Conservation (phyloP, 1,140 invertebrate genomes). For the Kradibia gibbosae region DNA sequence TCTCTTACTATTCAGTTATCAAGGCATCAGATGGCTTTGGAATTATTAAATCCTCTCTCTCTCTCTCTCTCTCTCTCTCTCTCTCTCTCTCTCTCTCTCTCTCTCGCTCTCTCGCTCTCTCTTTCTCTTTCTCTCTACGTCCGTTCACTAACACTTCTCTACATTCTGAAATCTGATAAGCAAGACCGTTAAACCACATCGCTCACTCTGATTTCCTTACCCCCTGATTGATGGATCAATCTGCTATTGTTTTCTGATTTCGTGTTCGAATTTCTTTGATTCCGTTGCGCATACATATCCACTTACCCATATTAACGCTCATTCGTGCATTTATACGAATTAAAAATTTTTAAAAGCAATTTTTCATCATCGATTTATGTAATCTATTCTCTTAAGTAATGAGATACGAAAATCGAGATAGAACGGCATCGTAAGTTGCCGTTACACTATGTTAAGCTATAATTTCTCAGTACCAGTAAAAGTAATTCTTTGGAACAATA, state of each 20-base stretch:
- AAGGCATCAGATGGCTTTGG: neutral
- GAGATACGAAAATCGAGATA: neutral
- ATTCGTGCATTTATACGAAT: neutral
- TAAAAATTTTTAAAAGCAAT: neutral
- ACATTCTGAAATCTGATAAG: conserved; percentile 31
- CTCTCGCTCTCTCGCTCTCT: too few species aligned
- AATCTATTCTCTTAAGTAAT: neutral
- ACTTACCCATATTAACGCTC: neutral
- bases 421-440: neutral
- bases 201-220: conserved; percentile 15
- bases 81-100: too few species aligned
- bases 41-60: neutral
- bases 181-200: conserved; percentile 1
- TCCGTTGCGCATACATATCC: neutral
- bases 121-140: neutral
- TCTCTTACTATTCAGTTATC: neutral
- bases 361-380: neutral
- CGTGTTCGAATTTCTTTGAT: neutral
- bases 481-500: neutral
- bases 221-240: neutral
- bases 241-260: neutral
- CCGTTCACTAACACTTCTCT: neutral
- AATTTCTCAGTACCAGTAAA: neutral
- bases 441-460: neutral
- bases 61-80: too few species aligned